phyloP scores from a whole-genome alignment of 2,113 vertebrate species.

The Recurvirostra avosetta region DNA sequence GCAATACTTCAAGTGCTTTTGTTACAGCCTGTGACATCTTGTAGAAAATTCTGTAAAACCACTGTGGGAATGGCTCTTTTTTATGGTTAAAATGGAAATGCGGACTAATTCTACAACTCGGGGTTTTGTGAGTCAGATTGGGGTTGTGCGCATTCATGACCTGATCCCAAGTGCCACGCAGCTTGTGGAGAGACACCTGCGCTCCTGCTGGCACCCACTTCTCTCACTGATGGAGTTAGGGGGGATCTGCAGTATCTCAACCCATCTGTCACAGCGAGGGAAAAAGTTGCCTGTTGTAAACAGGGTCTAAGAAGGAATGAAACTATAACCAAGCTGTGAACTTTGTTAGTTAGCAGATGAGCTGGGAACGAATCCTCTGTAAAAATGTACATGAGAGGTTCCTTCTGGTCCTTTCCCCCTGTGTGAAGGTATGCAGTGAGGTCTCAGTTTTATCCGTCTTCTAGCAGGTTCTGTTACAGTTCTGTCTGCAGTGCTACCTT shows the following conservation, averaged over 20 bases:
- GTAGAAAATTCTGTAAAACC: not conserved
- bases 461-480: not conserved
- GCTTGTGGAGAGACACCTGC: not conserved
- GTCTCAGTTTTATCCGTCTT: not conserved
- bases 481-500: not conserved
- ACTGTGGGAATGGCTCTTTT: rapidly evolving
- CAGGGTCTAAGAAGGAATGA: not conserved
- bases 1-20: not conserved
- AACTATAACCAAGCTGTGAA: not conserved
- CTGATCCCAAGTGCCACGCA: not conserved
- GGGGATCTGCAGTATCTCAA: not conserved
- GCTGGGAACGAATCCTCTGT: not conserved
- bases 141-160: not conserved
- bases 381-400: not conserved
- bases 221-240: not conserved
- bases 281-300: not conserved
- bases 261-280: not conserved
- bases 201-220: not conserved
- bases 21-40: not conserved
- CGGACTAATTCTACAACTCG: not conserved
- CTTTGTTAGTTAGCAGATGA: not conserved
- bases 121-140: not conserved
- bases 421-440: not conserved
- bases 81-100: not conserved
- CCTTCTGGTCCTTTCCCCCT: not conserved